Evolutionary conservation across 2,797 vertebrate species (phyloP).

Genomic region (Ambastaia sidthimunki): DNA sequence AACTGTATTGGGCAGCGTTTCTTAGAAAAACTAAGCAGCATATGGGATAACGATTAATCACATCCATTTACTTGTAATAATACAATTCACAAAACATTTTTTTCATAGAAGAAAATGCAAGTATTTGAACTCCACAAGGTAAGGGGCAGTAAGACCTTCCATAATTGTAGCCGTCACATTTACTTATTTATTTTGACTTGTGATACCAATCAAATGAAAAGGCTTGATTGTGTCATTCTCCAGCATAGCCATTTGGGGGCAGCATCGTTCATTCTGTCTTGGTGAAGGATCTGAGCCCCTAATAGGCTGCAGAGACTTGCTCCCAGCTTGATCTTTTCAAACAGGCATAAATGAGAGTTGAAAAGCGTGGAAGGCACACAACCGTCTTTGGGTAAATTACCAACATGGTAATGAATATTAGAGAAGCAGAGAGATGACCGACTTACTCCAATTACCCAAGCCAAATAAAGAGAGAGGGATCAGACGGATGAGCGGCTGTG

Average conservation of each 20-base stretch:
- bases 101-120: neutral
- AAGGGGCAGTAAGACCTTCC: neutral
- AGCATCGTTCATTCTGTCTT: constrained; percentile 44
- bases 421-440: constrained; percentile 68
- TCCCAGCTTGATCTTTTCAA: constrained; percentile 76
- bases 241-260: constrained; percentile 42
- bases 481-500: constrained; percentile 47
- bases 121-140: neutral
- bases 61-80: neutral
- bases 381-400: constrained; percentile 69
- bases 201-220: neutral
- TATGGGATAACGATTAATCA: neutral
- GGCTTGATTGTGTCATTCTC: constrained; percentile 12
- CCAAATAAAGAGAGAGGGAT: constrained; percentile 50
- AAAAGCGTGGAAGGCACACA: constrained; percentile 76
- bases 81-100: neutral
- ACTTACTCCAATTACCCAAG: constrained; percentile 74
- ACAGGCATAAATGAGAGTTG: constrained; percentile 76
- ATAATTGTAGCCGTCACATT: too few species aligned
- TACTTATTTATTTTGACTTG: neutral
- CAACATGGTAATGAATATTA: constrained; percentile 73
- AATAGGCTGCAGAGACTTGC: constrained; percentile 77
- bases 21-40: neutral
- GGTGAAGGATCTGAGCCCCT: constrained; percentile 54
- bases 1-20: neutral